These are phyloP conservation scores for Pavo muticus DNA, from an alignment of 2,113 vertebrate species.

Conservation along the genomic window DNA sequence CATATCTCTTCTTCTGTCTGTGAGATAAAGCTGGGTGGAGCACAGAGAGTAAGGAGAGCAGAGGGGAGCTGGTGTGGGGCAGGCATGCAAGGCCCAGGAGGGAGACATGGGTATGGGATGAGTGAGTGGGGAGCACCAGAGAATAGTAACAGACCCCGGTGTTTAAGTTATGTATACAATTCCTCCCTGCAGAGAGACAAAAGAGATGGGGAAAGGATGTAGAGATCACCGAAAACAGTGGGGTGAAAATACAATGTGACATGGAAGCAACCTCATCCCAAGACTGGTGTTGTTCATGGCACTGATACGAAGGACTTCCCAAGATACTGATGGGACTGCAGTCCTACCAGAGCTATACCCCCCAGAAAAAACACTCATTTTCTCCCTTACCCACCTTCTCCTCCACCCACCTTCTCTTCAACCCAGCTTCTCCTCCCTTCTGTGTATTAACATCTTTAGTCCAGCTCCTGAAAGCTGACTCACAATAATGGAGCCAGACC, in stretches of 20 bases:
- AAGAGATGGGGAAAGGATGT: not conserved
- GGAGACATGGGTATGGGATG: not conserved
- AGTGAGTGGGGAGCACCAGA: not conserved
- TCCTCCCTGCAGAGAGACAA: not conserved
- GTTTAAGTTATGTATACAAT: not conserved
- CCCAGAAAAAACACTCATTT: not conserved
- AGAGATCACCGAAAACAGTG: not conserved
- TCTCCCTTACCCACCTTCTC: not conserved
- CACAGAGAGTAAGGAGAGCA: not conserved
- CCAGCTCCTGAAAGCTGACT: not conserved
- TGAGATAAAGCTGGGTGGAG: slow-evolving; percentile 33
- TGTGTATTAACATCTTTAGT: not conserved
- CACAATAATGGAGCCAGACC: not conserved
- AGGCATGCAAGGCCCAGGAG: not conserved
- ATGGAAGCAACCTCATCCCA: not conserved
- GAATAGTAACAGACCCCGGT: not conserved
- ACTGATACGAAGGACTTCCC: not conserved
- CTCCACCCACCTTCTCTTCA: not conserved
- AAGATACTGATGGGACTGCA: not conserved
- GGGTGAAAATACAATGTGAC: not conserved
- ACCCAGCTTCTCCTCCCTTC: not conserved
- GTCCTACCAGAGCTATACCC: not conserved
- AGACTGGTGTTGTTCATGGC: not conserved
- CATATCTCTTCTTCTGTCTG: not conserved
- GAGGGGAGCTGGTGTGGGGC: not conserved